phyloP scores from a whole-genome alignment of 2,888 invertebrate genomes.

The Nasonia oneida region DNA sequence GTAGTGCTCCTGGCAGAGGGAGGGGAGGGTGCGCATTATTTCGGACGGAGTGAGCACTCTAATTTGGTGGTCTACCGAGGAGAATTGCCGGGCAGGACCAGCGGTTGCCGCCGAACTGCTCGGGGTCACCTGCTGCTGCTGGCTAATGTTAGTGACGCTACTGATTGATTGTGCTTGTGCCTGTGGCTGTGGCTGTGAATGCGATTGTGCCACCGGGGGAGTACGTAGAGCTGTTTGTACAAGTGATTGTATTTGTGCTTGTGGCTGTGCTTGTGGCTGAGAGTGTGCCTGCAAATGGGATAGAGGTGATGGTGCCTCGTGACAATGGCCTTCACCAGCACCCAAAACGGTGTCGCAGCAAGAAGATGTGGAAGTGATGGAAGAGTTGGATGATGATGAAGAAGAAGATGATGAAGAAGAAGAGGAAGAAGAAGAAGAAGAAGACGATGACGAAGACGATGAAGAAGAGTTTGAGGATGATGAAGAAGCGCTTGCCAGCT shows the following conservation, averaged over 20 bases:
- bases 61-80: conserved; percentile 88
- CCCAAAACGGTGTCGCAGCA: conserved; percentile 69
- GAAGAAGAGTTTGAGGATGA: conserved; percentile 48
- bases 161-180: conserved; percentile 69
- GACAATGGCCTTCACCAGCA: conserved; percentile 73
- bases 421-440: conserved; percentile 60
- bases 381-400: conserved; percentile 46
- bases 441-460: conserved; percentile 63
- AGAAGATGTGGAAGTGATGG: conserved; percentile 62
- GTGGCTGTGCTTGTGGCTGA: conserved; percentile 50
- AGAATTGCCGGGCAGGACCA: conserved; percentile 79
- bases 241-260: conserved; percentile 42
- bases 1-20: conserved; percentile 87
- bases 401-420: conserved; percentile 44
- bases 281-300: conserved; percentile 40
- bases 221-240: conserved; percentile 53
- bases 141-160: conserved; percentile 55
- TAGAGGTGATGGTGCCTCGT: conserved; percentile 51
- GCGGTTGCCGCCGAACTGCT: conserved; percentile 77
- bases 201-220: background rate
- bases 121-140: conserved; percentile 68
- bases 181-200: conserved; percentile 61
- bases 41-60: conserved; percentile 93
- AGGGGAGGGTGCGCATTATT: conserved; percentile 94
- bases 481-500: conserved; percentile 69